A percentile compares a stretch with the other conserved stretches of the same genome.
These are phyloP conservation scores for Perca flavescens DNA, from an alignment of 2,113 vertebrate genomes.

Conservation along the genomic window DNA sequence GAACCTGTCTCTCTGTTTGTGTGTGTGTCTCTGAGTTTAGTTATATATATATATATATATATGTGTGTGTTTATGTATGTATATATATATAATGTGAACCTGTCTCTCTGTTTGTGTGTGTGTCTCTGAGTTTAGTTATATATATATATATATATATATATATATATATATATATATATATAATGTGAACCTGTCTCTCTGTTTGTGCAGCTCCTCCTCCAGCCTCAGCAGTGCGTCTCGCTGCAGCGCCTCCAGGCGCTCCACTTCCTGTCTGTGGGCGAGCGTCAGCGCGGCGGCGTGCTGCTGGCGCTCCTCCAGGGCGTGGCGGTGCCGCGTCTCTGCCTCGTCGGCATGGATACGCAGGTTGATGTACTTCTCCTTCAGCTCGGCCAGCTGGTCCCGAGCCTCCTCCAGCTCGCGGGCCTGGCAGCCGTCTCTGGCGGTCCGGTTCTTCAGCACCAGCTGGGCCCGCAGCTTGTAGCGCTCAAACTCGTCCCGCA, in stretches of 20 bases:
- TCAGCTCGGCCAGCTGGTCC: slow-evolving; percentile 91
- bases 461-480: slow-evolving; percentile 94
- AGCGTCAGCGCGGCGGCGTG: slow-evolving; percentile 38
- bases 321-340: slow-evolving; percentile 79
- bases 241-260: slow-evolving; percentile 83
- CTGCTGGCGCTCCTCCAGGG: slow-evolving; percentile 84
- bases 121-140: no score
- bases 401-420: slow-evolving; percentile 91
- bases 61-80: no score
- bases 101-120: no score
- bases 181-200: slow-evolving; percentile 85
- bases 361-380: slow-evolving; percentile 91
- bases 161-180: no score
- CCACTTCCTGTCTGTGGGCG: slow-evolving; percentile 87
- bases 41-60: no score
- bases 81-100: no score
- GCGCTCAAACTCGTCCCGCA: slow-evolving; percentile 95
- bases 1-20: no score
- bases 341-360: slow-evolving; percentile 88
- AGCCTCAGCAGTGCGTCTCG: slow-evolving; percentile 86
- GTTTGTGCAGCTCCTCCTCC: slow-evolving; percentile 94
- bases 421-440: slow-evolving; percentile 87
- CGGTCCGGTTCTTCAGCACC: slow-evolving; percentile 91
- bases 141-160: no score
- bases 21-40: no score